Conservation (phyloP, 2,888 invertebrate genomes). For the Linnaemya vulpina region DNA sequence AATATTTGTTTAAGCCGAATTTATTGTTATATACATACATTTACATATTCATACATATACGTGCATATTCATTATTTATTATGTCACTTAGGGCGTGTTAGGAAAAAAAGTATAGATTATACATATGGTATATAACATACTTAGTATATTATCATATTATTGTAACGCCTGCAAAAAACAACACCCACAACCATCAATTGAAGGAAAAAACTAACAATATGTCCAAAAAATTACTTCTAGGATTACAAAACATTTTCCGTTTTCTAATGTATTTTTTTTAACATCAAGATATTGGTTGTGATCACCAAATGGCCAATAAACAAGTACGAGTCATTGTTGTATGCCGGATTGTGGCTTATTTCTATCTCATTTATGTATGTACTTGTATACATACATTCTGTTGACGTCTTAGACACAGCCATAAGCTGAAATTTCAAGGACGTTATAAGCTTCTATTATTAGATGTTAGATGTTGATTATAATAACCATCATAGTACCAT, state of each 20-base stretch:
- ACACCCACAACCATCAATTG: slow-evolving; percentile 47
- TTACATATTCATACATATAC: not conserved
- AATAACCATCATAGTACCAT: slow-evolving; percentile 40
- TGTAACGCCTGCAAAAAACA: slow-evolving; percentile 24
- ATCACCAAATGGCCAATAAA: slow-evolving; percentile 51
- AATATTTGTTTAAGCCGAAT: slow-evolving; percentile 7
- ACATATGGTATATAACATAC: slow-evolving; percentile 6
- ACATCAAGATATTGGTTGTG: slow-evolving; percentile 22
- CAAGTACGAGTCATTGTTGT: slow-evolving; percentile 9
- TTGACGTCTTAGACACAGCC: slow-evolving; percentile 64
- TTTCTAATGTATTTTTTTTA: slow-evolving; percentile 15
- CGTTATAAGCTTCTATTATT: slow-evolving; percentile 67
- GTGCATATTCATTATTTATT: slow-evolving; percentile 9
- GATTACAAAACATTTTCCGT: slow-evolving; percentile 61
- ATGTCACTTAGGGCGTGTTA: slow-evolving; percentile 53
- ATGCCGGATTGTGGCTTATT: slow-evolving; percentile 44
- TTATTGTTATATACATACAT: not conserved
- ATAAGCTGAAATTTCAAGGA: slow-evolving; percentile 69
- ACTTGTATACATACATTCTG: slow-evolving; percentile 19
- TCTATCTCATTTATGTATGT: slow-evolving; percentile 16
- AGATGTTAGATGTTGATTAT: slow-evolving; percentile 58
- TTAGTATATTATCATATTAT: not conserved
- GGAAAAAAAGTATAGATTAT: slow-evolving; percentile 10
- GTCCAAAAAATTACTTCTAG: slow-evolving; percentile 54
- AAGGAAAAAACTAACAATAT: slow-evolving; percentile 39